Base-by-base conservation (phyloP, 2,797 vertebrate species). In the Microtus californicus region DNA sequence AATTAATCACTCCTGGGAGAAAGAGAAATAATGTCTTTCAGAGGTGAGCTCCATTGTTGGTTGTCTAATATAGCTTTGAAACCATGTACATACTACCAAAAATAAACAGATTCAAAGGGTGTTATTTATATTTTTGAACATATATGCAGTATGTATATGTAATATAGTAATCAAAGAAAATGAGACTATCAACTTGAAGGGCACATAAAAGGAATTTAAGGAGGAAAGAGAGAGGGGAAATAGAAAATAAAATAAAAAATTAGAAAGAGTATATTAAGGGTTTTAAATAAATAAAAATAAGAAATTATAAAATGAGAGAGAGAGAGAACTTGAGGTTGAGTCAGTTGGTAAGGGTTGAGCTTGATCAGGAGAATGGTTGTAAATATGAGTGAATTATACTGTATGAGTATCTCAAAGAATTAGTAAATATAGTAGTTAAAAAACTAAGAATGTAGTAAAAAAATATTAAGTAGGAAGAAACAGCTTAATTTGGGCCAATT, bases 381-480 rank as follows among this genome's bases (percentile, higher is more conserved):
- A 63, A 65, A 63, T 45, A 31, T 29, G 17, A 65, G 63, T 17
- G 59, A 81, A 81, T n/a, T 29, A 43, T 6, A 43, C 59, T 82
- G 15, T 43, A 15, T 43, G 27, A 27, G 13, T 31, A 15, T 61
- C 6, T 29, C 25, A 81, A 81, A 25, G 13, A 81, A 80, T 37
- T 40, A 29, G 61, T 82, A 63, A 0, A 82, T 43, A 43, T 63
- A 31, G 7, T 63, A 19, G 8, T 45, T 45, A 31, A 31, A 31
- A 19, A 51, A 13, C 48, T 77, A 45, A 34, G 76, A 48, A 48
- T 77, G 29, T 31, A 8, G 14, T 69, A n/a, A 0, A 69, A 69
- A 69, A 59, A 61, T 67, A 69, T 29, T 37, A 87, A 89, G 43
- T 86, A 14, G 83, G 67, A 95, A 73, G 79, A 79, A 85, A 34